Base-by-base conservation (phyloP, 2,113 vertebrate species). In the Ondatra zibethicus region DNA sequence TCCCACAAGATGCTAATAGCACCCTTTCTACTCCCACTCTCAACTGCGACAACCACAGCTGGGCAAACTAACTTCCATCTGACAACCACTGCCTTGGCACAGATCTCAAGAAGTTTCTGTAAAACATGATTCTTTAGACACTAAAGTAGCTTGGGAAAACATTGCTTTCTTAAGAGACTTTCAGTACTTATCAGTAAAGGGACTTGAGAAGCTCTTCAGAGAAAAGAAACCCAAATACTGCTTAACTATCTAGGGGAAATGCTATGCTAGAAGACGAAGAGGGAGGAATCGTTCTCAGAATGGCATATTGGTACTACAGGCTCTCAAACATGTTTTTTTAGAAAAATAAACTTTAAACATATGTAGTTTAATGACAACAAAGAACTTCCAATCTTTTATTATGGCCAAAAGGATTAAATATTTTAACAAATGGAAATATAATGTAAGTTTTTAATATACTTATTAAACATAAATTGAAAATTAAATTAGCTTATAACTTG, bases 391-490 rank as follows among this genome's bases (percentile, higher is more conserved):
- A 77, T 39, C 19, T 61, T 95, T 87, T 8, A 78, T 81, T 84
- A 52, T 84, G 81, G 8, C 58, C 50, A 91, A 93, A 72, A 10
- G 58, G 8, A 87, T 70, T 86, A 81, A 95, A 76, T 25, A 90
- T 76, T 92, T 90, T 77, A 96, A 86, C 12, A 77, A 70, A 87
- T 47, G 75, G 4, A 92, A 84, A 94, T 94, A 89, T 80, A 93
- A 90, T n/a, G n/a, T 75, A 58, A 92, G 25, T 63, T 94, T 78
- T 61, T 45, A 96, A 96, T 93, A 93, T 39, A 17, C 58, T 93
- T 92, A 89, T 45, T 81, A 72, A 96, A 65, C 12, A 16, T 92
- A 97, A 84, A 50, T 92, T 58, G 52, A 68, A 89, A 78, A 87
- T 68, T n/a, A 58, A 85, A 92, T 68, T n/a, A 58, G 73, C 63